Evolutionary conservation across 2,888 invertebrate genomes (phyloP), one percentile per base, ranked within the genome.

Genomic region (Plagiodera versicolora): DNA sequence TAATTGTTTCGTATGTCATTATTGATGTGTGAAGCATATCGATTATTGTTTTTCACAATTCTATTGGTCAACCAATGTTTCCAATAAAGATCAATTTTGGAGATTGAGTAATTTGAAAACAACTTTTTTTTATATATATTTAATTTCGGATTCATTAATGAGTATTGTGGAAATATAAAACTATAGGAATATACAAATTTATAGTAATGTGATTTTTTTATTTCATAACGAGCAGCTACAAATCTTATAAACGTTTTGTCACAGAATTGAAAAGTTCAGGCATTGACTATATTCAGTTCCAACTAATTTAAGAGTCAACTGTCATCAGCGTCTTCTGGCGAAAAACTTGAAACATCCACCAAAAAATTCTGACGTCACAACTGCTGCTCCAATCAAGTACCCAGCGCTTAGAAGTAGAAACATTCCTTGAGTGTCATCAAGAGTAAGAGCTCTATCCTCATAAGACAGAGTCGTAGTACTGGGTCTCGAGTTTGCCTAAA

Each of bases 391-490:
- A 20, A 89, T 73, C 0, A 88, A 72, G 73, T 89, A 89, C 0
- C 92, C 92, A 45, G 87, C 84, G 4, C 83, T 89, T 67, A 92
- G 81, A 0, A 92, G 81, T 2, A 92, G 78, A 73, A 91, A 92
- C 89, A 91, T 92, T 9, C 92, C 92, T 79, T 91, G 90, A 0
- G 90, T 91, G 65, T 92, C 92, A 71, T 89, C 91, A 28, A 91
- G 80, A 1, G 89, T 88, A n/a, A 92, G 76, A 18, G 89, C 88
- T 63, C 90, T 84, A 74, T 92, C 91, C 77, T 89, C 87, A 19
- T 85, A 82, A 44, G 80, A 77, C 8, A 79, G 68, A 17, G 80
- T 78, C 50, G 82, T 82, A 1, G 81, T 81, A 5, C 81, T 83
- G 1, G 54, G 52, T 28, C 47, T 67, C 11, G 75, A 68, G 48